phyloP scores from a whole-genome alignment of 2,888 invertebrate species.

The Tenthredo amoena region DNA sequence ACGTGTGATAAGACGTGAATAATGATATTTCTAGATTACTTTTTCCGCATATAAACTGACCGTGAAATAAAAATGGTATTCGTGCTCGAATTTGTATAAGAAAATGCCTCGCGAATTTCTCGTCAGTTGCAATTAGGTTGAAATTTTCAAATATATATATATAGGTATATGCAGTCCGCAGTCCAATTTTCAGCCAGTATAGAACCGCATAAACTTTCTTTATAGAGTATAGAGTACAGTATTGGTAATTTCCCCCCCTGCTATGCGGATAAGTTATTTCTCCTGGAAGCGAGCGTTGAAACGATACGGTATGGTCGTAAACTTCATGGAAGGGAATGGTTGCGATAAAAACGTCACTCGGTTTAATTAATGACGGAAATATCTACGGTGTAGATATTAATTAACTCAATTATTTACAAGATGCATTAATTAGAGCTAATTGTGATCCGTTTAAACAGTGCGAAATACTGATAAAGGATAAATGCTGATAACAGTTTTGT shows the following conservation, averaged over 20 bases:
- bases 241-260: background rate
- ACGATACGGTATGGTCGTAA: conserved; percentile 26
- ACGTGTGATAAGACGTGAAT: background rate
- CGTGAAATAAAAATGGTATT: background rate
- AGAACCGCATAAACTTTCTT: background rate
- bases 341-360: conserved; percentile 22
- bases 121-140: background rate
- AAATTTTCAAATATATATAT: background rate
- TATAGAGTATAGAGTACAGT: background rate
- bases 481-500: background rate
- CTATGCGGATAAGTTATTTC: conserved; percentile 17
- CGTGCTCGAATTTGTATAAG: background rate
- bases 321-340: background rate
- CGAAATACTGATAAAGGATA: background rate
- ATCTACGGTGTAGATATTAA: background rate
- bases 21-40: background rate
- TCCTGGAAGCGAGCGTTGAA: background rate
- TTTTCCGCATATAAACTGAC: background rate
- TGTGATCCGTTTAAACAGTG: conserved; percentile 58
- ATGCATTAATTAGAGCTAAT: conserved; percentile 64
- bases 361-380: background rate
- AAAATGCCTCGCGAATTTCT: background rate
- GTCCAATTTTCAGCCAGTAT: background rate
- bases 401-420: conserved; percentile 6
- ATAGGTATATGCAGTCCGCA: too few species aligned